phyloP scores from a whole-genome alignment of 2,888 invertebrate genomes.

The Phanerotoma sp. region DNA sequence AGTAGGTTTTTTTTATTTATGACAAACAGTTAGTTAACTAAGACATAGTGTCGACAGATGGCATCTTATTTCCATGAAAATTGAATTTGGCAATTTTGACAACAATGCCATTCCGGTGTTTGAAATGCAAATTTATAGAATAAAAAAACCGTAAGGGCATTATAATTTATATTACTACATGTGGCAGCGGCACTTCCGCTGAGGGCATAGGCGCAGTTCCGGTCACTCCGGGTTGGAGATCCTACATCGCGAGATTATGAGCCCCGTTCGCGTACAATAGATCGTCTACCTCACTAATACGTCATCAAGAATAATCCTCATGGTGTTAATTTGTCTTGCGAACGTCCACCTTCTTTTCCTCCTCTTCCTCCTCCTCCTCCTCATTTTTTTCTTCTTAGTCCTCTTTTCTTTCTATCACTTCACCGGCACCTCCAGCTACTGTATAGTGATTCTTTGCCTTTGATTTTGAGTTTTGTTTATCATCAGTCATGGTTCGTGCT shows the following conservation, averaged over 20 bases:
- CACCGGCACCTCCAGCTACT: too few species aligned
- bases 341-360: too few species aligned
- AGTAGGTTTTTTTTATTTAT: too few species aligned
- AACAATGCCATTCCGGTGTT: slow-evolving; percentile 49
- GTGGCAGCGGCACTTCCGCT: slow-evolving; percentile 55
- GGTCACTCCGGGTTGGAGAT: slow-evolving; percentile 54
- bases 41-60: slow-evolving; percentile 10
- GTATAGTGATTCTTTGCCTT: too few species aligned
- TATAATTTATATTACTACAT: slow-evolving; percentile 57
- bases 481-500: too few species aligned
- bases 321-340: slow-evolving; percentile 21
- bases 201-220: slow-evolving; percentile 56
- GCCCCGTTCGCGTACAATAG: slow-evolving; percentile 50
- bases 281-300: slow-evolving; percentile 51
- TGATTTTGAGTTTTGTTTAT: too few species aligned
- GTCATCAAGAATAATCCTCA: slow-evolving; percentile 48
- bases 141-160: slow-evolving; percentile 55
- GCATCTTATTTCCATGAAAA: slow-evolving; percentile 45
- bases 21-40: neutral
- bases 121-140: slow-evolving; percentile 53
- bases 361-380: too few species aligned
- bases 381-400: neutral
- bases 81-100: slow-evolving; percentile 45
- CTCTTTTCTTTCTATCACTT: too few species aligned
- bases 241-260: slow-evolving; percentile 56